Evolutionary conservation across 2,797 vertebrate species (phyloP).

Genomic region (Microcaecilia unicolor): DNA sequence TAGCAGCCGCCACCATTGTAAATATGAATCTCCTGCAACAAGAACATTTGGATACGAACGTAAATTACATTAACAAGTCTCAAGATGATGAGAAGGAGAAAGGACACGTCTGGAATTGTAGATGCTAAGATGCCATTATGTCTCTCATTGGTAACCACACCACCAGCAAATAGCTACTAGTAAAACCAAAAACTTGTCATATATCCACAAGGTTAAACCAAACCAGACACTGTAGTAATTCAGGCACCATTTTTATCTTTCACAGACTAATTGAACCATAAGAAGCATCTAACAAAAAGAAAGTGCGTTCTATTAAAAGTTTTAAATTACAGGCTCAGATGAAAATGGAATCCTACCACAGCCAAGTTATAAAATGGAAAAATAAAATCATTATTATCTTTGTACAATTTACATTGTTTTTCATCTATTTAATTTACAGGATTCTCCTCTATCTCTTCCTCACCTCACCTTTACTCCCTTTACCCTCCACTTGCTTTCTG

Average conservation of each 20-base stretch:
- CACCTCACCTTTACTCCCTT: too few species aligned
- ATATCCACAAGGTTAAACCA: constrained; percentile 20
- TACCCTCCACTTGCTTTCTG: too few species aligned
- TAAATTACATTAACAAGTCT: neutral
- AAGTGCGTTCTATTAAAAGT: constrained; percentile 27
- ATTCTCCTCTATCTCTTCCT: too few species aligned
- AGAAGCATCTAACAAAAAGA: constrained; percentile 18
- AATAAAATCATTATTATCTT: constrained; percentile 33
- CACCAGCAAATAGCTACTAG: constrained; percentile 2
- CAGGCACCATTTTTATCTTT: constrained; percentile 14
- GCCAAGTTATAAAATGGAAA: constrained; percentile 37
- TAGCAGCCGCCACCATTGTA: too few species aligned
- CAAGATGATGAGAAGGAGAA: neutral
- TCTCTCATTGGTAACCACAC: neutral
- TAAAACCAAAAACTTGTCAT: constrained; percentile 9
- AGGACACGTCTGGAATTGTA: neutral
- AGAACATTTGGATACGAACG: neutral
- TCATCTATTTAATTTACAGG: constrained; percentile 33
- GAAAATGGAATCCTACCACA: constrained; percentile 35
- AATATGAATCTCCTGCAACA: too few species aligned
- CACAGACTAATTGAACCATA: constrained; percentile 25
- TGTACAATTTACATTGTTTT: constrained; percentile 30
- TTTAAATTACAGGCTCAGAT: constrained; percentile 38
- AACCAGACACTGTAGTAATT: constrained; percentile 8
- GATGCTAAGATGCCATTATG: neutral